Conservation (phyloP, 2,113 vertebrate genomes). For the Tichodroma muraria region DNA sequence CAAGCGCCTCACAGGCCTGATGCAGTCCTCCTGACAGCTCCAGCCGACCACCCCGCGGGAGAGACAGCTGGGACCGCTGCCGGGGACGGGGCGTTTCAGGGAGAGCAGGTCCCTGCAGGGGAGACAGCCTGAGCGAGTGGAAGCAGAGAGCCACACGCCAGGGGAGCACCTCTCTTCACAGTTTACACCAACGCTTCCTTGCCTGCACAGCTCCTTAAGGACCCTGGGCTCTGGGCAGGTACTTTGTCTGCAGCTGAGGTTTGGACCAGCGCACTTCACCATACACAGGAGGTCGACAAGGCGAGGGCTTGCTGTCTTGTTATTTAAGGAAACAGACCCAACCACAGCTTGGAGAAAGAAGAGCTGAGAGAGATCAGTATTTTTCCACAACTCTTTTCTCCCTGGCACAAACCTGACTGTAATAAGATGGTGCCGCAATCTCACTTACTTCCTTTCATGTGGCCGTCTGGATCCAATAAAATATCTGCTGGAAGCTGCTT, state of each 20-base stretch:
- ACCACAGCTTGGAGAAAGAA: neutral
- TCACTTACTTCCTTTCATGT: neutral
- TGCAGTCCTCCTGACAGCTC: slow-evolving; percentile 92
- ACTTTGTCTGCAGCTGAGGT: neutral
- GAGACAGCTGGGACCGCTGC: slow-evolving; percentile 26
- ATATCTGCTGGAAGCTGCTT: neutral
- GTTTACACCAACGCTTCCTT: slow-evolving; percentile 37
- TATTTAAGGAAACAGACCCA: neutral
- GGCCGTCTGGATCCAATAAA: neutral
- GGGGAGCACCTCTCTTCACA: slow-evolving; percentile 13
- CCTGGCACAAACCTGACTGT: neutral
- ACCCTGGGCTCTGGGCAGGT: neutral
- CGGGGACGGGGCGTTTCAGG: slow-evolving; percentile 20
- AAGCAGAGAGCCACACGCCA: neutral
- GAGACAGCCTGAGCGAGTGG: slow-evolving; percentile 21
- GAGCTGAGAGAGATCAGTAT: neutral
- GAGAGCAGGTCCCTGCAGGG: slow-evolving; percentile 35
- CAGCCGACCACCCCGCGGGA: neutral
- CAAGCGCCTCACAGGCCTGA: slow-evolving; percentile 93
- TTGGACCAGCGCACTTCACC: neutral
- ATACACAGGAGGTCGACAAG: neutral
- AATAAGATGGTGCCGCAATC: neutral
- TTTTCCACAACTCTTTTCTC: slow-evolving; percentile 19
- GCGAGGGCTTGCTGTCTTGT: neutral
- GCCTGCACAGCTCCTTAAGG: slow-evolving; percentile 29